phyloP scores from a whole-genome alignment of 2,797 vertebrate genomes.

The Champsocephalus gunnari region DNA sequence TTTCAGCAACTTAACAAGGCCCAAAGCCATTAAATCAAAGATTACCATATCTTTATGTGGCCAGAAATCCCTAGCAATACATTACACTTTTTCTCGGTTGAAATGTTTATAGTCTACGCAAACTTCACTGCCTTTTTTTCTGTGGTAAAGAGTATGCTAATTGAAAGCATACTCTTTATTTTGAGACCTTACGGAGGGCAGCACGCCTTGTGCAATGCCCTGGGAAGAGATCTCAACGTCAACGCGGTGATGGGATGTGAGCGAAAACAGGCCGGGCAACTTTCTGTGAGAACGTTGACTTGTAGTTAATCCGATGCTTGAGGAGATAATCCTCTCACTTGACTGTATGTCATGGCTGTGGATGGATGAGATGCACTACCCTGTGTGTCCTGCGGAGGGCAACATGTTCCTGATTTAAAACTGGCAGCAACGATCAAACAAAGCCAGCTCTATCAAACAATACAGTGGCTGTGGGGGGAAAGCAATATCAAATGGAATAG shows the following conservation, averaged over 20 bases:
- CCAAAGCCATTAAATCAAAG: conserved; percentile 67
- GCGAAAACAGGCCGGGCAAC: conserved; percentile 55
- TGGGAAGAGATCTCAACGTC: conserved; percentile 56
- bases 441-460: conserved; percentile 46
- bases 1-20: conserved; percentile 67
- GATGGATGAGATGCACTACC: background rate
- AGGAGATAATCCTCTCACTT: conserved; percentile 59
- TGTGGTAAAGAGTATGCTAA: conserved; percentile 44
- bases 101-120: conserved; percentile 63
- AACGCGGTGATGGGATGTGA: conserved; percentile 28
- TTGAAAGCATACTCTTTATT: conserved; percentile 67
- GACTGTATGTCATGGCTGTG: conserved; percentile 5
- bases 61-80: conserved; percentile 61
- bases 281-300: conserved; percentile 73
- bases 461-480: background rate
- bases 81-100: conserved; percentile 46
- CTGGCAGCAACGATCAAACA: conserved; percentile 13
- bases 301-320: conserved; percentile 53
- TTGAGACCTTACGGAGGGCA: conserved; percentile 23
- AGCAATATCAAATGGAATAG: conserved; percentile 49
- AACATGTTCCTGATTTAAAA: conserved; percentile 69
- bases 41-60: conserved; percentile 70
- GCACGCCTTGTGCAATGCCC: conserved; percentile 9
- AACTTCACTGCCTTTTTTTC: conserved; percentile 28
- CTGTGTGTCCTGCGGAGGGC: conserved; percentile 67